These are phyloP conservation scores for Steatornis caripensis DNA, from an alignment of 2,113 vertebrate species.

Conservation along the genomic window DNA sequence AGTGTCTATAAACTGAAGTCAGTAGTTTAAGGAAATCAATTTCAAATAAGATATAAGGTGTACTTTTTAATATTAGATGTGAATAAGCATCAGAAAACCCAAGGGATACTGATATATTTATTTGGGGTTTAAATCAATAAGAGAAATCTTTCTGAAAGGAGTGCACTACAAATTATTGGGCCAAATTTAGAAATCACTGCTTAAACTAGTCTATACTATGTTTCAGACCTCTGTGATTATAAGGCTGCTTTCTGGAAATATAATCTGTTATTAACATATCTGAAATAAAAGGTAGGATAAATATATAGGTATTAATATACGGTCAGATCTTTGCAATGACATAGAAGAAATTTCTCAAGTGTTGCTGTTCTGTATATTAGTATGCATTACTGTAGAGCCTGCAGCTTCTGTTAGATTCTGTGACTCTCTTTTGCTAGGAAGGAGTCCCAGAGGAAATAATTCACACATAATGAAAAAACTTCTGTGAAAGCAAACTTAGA, in stretches of 20 bases:
- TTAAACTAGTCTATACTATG: background rate
- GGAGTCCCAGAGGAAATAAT: background rate
- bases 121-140: background rate
- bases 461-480: background rate
- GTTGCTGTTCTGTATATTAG: background rate
- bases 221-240: background rate
- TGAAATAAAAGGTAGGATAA: background rate
- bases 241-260: background rate
- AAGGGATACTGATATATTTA: background rate
- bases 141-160: background rate
- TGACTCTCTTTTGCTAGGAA: background rate
- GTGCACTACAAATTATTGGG: background rate
- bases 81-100: background rate
- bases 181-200: background rate
- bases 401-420: background rate
- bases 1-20: background rate
- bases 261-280: background rate
- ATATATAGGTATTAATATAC: background rate
- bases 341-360: background rate
- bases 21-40: background rate
- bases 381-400: background rate
- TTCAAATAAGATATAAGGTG: background rate
- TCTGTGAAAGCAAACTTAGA: background rate
- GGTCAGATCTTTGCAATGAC: background rate
- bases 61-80: background rate